Conservation (phyloP, 2,888 invertebrate species). For the Latrodectus hesperus region DNA sequence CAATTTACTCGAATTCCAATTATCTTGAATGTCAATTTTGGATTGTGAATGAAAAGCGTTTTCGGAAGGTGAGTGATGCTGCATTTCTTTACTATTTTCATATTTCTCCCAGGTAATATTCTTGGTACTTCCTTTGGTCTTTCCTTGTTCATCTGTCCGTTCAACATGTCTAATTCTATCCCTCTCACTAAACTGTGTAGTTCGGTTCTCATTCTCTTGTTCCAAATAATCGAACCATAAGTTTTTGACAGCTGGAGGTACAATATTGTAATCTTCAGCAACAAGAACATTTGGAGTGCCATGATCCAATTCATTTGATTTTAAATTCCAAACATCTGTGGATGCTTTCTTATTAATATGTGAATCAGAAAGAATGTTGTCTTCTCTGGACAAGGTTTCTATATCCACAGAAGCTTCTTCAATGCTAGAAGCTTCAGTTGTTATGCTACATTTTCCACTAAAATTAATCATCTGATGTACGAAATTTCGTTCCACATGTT, state of each 20-base stretch:
- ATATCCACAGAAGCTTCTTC: slow-evolving; percentile 15
- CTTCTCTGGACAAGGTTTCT: slow-evolving; percentile 7
- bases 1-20: slow-evolving; percentile 29
- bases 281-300: not conserved
- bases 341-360: too few species aligned
- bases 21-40: not conserved
- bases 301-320: slow-evolving; percentile 3
- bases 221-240: slow-evolving; percentile 21
- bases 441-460: slow-evolving; percentile 1
- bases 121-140: not conserved
- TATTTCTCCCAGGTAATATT: not conserved
- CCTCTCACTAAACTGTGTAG: not conserved
- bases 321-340: slow-evolving; percentile 1
- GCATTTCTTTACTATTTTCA: slow-evolving; percentile 1
- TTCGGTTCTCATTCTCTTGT: not conserved
- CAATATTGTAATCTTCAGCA: slow-evolving; percentile 20
- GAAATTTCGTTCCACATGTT: not conserved
- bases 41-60: not conserved
- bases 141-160: not conserved
- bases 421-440: not conserved
- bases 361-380: not conserved
- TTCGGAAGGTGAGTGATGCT: not conserved
- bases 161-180: not conserved
- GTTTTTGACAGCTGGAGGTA: not conserved
- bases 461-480: slow-evolving; percentile 12